phyloP scores from a whole-genome alignment of 2,113 vertebrate genomes.

The Sinocyclocheilus rhinocerous region DNA sequence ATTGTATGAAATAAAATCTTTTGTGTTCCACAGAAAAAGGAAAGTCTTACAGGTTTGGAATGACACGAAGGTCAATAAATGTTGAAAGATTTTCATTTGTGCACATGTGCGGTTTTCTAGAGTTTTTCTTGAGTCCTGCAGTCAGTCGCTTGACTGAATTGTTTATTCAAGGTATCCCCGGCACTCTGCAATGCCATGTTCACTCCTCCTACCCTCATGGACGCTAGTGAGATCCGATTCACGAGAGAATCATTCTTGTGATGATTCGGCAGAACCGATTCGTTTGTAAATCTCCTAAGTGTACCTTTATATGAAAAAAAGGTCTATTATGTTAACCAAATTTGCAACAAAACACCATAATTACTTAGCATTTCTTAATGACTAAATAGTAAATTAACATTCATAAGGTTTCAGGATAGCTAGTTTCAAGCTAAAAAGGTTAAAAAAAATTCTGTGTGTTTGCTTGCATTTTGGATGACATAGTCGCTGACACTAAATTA shows the following conservation, averaged over 20 bases:
- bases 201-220: slow-evolving; percentile 56
- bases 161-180: slow-evolving; percentile 63
- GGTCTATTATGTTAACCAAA: background rate
- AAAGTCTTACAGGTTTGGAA: background rate
- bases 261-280: slow-evolving; percentile 4
- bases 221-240: slow-evolving; percentile 28
- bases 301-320: background rate
- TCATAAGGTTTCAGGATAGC: background rate
- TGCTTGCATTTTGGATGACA: background rate
- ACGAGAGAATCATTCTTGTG: background rate
- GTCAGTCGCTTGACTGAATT: slow-evolving; percentile 57
- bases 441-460: background rate
- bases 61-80: background rate
- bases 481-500: background rate
- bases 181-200: slow-evolving; percentile 58
- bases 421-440: background rate
- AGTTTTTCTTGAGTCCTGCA: slow-evolving; percentile 48
- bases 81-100: background rate
- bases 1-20: background rate
- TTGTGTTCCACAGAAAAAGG: background rate
- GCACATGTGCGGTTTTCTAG: slow-evolving; percentile 35
- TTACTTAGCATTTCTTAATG: background rate
- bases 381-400: background rate
- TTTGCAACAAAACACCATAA: background rate
- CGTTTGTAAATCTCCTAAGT: too few relatives aligned